phyloP scores from a whole-genome alignment of 2,113 vertebrate genomes.

The Caranx ignobilis region DNA sequence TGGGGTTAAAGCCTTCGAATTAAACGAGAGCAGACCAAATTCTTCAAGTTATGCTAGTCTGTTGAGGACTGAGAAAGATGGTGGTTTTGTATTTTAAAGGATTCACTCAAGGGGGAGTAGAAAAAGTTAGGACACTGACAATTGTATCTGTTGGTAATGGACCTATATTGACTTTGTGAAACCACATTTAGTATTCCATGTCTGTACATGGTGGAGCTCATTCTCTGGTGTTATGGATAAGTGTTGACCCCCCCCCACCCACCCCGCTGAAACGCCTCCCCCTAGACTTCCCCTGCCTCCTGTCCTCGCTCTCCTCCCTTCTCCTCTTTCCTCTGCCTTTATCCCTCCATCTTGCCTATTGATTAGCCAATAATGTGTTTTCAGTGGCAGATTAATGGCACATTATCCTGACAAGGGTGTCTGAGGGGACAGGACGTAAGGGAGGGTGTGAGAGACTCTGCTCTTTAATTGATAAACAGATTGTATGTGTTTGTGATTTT shows the following conservation, averaged over 20 bases:
- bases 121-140: conserved; percentile 75
- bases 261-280: conserved; percentile 57
- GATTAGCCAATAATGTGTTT: conserved; percentile 81
- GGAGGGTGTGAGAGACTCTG: conserved; percentile 68
- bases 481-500: background rate
- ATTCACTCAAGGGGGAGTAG: conserved; percentile 55
- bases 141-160: conserved; percentile 89
- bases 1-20: background rate
- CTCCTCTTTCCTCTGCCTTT: conserved; percentile 72
- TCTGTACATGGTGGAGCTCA: conserved; percentile 79
- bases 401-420: conserved; percentile 80
- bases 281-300: conserved; percentile 68
- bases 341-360: conserved; percentile 76
- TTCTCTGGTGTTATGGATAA: conserved; percentile 86
- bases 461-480: conserved; percentile 73
- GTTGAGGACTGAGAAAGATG: background rate
- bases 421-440: conserved; percentile 81
- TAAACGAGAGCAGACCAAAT: background rate
- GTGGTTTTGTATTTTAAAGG: conserved; percentile 14
- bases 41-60: background rate
- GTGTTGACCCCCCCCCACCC: conserved; percentile 66
- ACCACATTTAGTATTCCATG: conserved; percentile 87
- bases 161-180: conserved; percentile 90
- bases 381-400: conserved; percentile 78
- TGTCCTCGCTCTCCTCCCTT: conserved; percentile 63